These are phyloP conservation scores for Luidia sarsii DNA, from an alignment of 53 echinoderm and acorn worm genomes.

Conservation along the genomic window DNA sequence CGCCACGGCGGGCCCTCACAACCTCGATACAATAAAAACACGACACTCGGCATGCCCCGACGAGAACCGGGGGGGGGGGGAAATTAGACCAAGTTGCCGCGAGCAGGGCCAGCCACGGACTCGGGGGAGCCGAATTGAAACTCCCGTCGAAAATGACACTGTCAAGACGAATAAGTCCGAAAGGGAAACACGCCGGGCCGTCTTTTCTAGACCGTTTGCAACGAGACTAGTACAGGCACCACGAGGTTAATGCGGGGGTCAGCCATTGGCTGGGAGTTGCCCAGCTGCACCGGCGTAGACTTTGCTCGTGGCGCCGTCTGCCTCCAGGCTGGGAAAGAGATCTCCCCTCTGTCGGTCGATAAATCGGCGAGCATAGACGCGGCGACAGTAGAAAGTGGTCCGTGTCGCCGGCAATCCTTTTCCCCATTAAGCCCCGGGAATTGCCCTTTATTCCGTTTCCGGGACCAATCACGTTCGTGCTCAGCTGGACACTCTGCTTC, in stretches of 20 bases:
- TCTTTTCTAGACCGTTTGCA: no score
- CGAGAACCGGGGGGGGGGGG: no score
- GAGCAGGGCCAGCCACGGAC: conserved; percentile 1
- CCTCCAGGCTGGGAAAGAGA: neutral
- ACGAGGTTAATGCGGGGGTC: conserved; percentile 19
- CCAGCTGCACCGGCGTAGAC: neutral
- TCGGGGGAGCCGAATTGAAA: neutral
- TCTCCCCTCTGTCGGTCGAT: neutral
- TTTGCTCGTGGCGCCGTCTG: conserved; percentile 14
- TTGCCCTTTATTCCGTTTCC: no score
- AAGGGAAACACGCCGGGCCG: conserved; percentile 22
- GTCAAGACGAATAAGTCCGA: conserved; percentile 41
- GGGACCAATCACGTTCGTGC: no score
- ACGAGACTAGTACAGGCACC: neutral
- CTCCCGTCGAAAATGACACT: conserved; percentile 24
- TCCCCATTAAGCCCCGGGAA: no score
- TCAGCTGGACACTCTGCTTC: no score
- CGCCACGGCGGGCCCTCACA: no score
- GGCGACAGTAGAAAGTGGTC: no score
- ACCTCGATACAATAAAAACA: no score
- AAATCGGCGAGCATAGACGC: no score
- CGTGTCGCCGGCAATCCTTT: no score
- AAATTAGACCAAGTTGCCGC: conserved; percentile 40
- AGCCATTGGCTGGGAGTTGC: conserved; percentile 32
- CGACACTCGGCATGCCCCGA: neutral